Conservation (phyloP, 2,888 invertebrate species). For the Ichneumoninae sp. region DNA sequence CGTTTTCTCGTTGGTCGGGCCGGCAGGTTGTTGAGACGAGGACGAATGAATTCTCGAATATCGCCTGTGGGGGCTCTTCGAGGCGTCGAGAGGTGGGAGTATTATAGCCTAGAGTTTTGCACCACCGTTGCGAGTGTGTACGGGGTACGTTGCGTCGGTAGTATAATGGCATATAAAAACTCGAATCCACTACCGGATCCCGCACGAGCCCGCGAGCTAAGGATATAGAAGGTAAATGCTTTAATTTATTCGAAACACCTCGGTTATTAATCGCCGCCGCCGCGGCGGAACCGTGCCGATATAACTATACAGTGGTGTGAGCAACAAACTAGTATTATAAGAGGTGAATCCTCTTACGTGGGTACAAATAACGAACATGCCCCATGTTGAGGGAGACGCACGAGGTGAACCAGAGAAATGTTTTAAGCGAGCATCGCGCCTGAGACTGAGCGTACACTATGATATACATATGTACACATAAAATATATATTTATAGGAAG, state of each 20-base stretch:
- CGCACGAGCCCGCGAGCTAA: conserved; percentile 63
- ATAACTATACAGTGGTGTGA: conserved; percentile 18
- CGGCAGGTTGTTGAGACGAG: conserved; percentile 66
- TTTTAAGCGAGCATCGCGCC: conserved; percentile 81
- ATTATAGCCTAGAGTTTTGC: conserved; percentile 7
- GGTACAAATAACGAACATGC: conserved; percentile 83
- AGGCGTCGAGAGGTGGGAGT: conserved; percentile 56
- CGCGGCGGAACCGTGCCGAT: conserved; percentile 39
- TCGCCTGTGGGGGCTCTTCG: conserved; percentile 14
- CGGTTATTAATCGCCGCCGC: conserved; percentile 82
- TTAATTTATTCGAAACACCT: conserved; percentile 83
- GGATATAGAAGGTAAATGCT: conserved; percentile 77
- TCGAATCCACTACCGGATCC: conserved; percentile 64
- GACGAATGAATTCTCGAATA: conserved; percentile 66
- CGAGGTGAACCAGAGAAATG: conserved; percentile 83
- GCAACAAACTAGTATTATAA: conserved; percentile 59
- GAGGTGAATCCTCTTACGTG: conserved; percentile 77
- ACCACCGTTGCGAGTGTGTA: conserved; percentile 11
- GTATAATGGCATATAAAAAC: conserved; percentile 39
- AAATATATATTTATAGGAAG: conserved; percentile 17
- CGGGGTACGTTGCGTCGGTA: not conserved
- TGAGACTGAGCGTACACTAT: conserved; percentile 32
- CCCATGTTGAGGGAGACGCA: conserved; percentile 74
- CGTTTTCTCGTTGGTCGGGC: conserved; percentile 46
- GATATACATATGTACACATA: conserved; percentile 37